Conservation (phyloP, 2,888 invertebrate species). For the Orthosia gothica region DNA sequence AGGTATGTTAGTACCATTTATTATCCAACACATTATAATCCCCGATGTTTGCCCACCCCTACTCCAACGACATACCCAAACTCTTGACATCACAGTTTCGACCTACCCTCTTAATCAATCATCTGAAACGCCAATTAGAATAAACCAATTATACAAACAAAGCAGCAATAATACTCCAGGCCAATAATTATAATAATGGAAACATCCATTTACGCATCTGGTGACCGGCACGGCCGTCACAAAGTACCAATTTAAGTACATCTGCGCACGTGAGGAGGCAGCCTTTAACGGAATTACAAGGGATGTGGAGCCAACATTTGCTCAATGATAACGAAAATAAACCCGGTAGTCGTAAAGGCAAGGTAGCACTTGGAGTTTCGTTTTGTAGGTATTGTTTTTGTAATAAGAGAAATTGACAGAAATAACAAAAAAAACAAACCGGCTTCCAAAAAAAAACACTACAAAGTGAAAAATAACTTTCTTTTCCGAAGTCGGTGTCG, state of each 20-base stretch:
- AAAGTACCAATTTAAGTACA: constrained; percentile 58
- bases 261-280: constrained; percentile 53
- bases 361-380: neutral
- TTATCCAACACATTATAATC: neutral
- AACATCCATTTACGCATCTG: constrained; percentile 60
- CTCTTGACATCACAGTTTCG: constrained; percentile 16
- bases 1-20: neutral
- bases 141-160: constrained; percentile 62
- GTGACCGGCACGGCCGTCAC: constrained; percentile 53
- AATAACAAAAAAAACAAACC: too few species aligned
- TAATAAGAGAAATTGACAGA: neutral
- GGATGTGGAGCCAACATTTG: constrained; percentile 53
- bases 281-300: constrained; percentile 63
- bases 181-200: constrained; percentile 57
- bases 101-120: constrained; percentile 44
- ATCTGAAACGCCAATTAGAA: constrained; percentile 41
- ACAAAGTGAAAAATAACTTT: too few species aligned
- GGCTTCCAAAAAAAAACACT: too few species aligned
- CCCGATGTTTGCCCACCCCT: neutral
- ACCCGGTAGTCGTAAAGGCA: constrained; percentile 38
- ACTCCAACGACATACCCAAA: neutral
- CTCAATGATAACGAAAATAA: constrained; percentile 61
- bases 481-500: too few species aligned
- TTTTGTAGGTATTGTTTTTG: constrained; percentile 19
- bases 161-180: constrained; percentile 44